Percentiles rank a stretch among this genome's conserved stretches.
Evolutionary conservation across 2,888 invertebrate genomes (phyloP).

Genomic region (Pollenia labialis): DNA sequence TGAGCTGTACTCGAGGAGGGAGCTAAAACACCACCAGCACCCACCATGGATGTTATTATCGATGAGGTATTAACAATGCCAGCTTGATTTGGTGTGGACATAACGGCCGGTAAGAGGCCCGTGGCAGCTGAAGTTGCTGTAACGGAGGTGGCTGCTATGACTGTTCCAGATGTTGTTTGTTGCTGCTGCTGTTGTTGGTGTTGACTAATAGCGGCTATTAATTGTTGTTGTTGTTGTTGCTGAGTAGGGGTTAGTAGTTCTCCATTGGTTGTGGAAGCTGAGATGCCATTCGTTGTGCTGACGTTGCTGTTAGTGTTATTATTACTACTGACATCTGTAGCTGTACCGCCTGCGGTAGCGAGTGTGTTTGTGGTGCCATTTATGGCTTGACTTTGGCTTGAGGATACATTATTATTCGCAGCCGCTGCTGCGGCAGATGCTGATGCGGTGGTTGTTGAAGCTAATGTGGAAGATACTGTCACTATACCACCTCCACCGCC

Average conservation of each 20-base stretch:
- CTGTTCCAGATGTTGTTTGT: conserved; percentile 62
- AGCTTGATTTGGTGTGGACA: conserved; percentile 76
- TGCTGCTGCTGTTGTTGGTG: conserved; percentile 66
- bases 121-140: conserved; percentile 79
- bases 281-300: conserved; percentile 69
- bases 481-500: conserved; percentile 75
- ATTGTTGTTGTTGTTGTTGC: conserved; percentile 76
- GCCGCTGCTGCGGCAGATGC: conserved; percentile 70
- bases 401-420: conserved; percentile 72
- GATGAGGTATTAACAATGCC: conserved; percentile 75
- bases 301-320: conserved; percentile 68
- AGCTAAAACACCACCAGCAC: conserved; percentile 75
- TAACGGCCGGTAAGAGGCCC: conserved; percentile 80
- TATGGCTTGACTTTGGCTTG: conserved; percentile 75
- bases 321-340: conserved; percentile 65
- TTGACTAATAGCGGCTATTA: conserved; percentile 76
- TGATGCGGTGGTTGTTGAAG: conserved; percentile 72
- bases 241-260: conserved; percentile 73
- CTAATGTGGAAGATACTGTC: conserved; percentile 69
- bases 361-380: conserved; percentile 74
- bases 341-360: conserved; percentile 74
- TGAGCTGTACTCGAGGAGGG: conserved; percentile 81
- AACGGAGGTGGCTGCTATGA: conserved; percentile 76
- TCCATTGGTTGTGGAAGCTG: conserved; percentile 58
- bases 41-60: conserved; percentile 77